Percentiles rank a stretch among this genome's conserved stretches.
These are phyloP conservation scores for Diarsia brunnea DNA, from an alignment of 2,888 invertebrate species.

Conservation along the genomic window DNA sequence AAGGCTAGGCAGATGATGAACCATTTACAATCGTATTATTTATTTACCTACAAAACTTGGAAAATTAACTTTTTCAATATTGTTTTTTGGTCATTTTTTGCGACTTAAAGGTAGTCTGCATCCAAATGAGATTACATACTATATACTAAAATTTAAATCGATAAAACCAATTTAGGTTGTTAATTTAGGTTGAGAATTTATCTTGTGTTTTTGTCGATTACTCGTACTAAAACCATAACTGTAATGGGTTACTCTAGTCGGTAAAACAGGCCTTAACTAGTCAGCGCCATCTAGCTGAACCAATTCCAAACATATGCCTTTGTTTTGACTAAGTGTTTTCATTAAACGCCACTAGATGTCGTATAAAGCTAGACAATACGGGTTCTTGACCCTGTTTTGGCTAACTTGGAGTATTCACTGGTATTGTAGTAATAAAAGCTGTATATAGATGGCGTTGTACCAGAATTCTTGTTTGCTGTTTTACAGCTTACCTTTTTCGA, in stretches of 20 bases:
- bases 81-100: not conserved
- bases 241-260: slow-evolving; percentile 10
- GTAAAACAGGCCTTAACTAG: not conserved
- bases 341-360: slow-evolving; percentile 37
- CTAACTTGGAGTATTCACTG: not conserved
- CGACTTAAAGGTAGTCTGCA: not conserved
- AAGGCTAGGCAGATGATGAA: too few relatives aligned
- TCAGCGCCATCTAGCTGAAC: slow-evolving; percentile 4
- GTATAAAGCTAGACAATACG: accelerated
- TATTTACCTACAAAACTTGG: not conserved
- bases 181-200: not conserved
- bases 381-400: not conserved
- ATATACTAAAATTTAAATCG: not conserved
- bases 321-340: not conserved
- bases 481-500: not conserved
- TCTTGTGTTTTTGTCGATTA: slow-evolving; percentile 9
- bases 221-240: not conserved
- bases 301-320: not conserved
- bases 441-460: slow-evolving; percentile 22
- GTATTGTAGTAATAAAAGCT: not conserved
- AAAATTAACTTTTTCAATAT: not conserved
- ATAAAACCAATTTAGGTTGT: not conserved
- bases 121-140: not conserved
- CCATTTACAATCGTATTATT: too few relatives aligned
- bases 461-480: not conserved